phyloP scores from a whole-genome alignment of 2,113 vertebrate species.

The Tetrax tetrax region DNA sequence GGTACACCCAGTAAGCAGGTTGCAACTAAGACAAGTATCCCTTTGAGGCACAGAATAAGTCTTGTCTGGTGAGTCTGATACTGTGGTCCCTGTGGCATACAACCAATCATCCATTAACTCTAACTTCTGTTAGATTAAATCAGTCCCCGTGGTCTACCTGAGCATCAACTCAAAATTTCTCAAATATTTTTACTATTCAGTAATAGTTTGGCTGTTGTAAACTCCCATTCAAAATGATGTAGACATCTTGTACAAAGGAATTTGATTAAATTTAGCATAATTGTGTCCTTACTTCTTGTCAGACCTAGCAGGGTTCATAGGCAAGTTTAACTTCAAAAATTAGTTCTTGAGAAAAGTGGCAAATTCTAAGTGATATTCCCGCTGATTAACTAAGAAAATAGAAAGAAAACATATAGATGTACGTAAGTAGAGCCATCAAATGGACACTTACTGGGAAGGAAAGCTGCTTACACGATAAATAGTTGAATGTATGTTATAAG shows the following conservation, averaged over 20 bases:
- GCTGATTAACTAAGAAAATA: slow-evolving; percentile 4
- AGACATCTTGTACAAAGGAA: neutral
- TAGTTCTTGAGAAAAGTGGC: neutral
- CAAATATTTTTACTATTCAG: neutral
- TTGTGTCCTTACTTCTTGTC: neutral
- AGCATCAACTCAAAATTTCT: neutral
- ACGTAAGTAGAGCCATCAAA: slow-evolving; percentile 20
- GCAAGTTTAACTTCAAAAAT: slow-evolving; percentile 10
- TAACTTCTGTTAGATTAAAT: neutral
- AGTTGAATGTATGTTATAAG: slow-evolving; percentile 47
- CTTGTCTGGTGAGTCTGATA: neutral
- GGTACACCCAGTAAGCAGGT: neutral
- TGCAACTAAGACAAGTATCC: neutral
- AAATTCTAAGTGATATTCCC: slow-evolving; percentile 30
- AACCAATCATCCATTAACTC: neutral
- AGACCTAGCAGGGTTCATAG: neutral
- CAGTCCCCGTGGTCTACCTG: neutral
- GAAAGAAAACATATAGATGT: slow-evolving; percentile 16
- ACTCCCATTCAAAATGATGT: neutral
- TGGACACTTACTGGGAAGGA: neutral
- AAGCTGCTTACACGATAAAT: slow-evolving; percentile 50
- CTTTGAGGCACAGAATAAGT: neutral
- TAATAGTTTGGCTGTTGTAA: neutral
- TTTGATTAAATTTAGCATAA: neutral
- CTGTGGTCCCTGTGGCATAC: neutral